These are phyloP conservation scores for Andrena camellia DNA, from an alignment of 2,888 invertebrate genomes.

Conservation along the genomic window DNA sequence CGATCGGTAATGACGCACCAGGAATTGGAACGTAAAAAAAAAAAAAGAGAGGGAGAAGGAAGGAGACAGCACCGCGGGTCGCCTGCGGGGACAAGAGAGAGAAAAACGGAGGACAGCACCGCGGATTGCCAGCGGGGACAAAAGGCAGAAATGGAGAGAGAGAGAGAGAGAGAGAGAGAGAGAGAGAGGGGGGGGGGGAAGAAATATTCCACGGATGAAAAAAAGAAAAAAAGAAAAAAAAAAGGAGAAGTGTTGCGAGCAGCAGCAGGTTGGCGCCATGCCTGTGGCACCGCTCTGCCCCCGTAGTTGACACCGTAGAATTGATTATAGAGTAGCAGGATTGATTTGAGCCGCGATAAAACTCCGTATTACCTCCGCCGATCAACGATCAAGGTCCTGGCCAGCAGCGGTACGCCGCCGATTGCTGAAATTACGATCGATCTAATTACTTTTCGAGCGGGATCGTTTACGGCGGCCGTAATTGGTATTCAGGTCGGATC, in stretches of 20 bases:
- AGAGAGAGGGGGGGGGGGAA: background rate
- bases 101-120: background rate
- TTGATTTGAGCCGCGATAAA: conserved; percentile 54
- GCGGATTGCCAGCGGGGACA: background rate
- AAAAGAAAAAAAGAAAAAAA: background rate
- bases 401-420: conserved; percentile 4
- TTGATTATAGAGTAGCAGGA: conserved; percentile 56
- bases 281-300: conserved; percentile 43
- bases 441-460: conserved; percentile 39
- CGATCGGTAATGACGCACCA: conserved; percentile 44
- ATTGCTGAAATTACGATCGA: conserved; percentile 36
- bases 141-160: background rate
- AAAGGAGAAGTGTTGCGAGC: background rate
- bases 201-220: background rate
- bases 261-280: conserved; percentile 56
- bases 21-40: conserved; percentile 43
- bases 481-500: conserved; percentile 21
- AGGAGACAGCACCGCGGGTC: background rate
- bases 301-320: conserved; percentile 49
- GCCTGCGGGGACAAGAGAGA: background rate
- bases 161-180: background rate
- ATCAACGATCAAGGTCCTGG: conserved; percentile 53
- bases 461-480: conserved; percentile 10
- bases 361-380: conserved; percentile 34
- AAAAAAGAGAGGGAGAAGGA: background rate